Conservation (phyloP, 1,140 invertebrate genomes). For the Camponotus vicinus region DNA sequence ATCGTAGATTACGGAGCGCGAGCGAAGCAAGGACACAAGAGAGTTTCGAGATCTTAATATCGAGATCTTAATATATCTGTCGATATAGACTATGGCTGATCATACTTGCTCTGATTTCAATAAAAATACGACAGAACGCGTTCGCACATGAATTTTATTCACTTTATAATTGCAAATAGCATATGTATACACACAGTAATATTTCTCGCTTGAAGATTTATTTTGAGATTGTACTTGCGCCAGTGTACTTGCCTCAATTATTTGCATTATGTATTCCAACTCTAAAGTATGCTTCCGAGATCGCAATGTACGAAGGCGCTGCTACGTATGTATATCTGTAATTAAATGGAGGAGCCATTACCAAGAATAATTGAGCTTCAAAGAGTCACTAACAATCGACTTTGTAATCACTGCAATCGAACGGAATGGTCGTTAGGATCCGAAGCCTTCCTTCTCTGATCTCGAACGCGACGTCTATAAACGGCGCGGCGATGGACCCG, state of each 20-base stretch:
- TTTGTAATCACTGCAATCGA: slow-evolving; percentile 67
- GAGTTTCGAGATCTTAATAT: slow-evolving; percentile 35
- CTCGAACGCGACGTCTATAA: slow-evolving; percentile 62
- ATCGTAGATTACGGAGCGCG: slow-evolving; percentile 73
- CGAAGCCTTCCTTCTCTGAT: slow-evolving; percentile 58
- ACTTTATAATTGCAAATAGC: neutral
- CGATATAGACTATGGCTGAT: neutral
- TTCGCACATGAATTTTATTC: neutral
- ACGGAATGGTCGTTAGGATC: slow-evolving; percentile 43
- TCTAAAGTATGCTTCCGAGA: neutral
- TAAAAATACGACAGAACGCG: neutral
- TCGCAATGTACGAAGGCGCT: slow-evolving; percentile 1
- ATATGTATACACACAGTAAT: neutral
- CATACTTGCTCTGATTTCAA: neutral
- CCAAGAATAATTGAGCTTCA: slow-evolving; percentile 55
- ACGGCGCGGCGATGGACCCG: slow-evolving; percentile 62
- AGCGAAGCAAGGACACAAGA: neutral
- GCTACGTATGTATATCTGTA: slow-evolving; percentile 28
- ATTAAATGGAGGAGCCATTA: slow-evolving; percentile 55
- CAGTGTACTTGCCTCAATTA: neutral
- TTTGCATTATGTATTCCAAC: slow-evolving; percentile 15
- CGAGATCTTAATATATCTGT: slow-evolving; percentile 43
- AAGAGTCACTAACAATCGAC: slow-evolving; percentile 69
- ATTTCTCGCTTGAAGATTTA: neutral
- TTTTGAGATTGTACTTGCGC: neutral